phyloP scores from a whole-genome alignment of 2,797 vertebrate species.

The Amblyraja radiata region DNA sequence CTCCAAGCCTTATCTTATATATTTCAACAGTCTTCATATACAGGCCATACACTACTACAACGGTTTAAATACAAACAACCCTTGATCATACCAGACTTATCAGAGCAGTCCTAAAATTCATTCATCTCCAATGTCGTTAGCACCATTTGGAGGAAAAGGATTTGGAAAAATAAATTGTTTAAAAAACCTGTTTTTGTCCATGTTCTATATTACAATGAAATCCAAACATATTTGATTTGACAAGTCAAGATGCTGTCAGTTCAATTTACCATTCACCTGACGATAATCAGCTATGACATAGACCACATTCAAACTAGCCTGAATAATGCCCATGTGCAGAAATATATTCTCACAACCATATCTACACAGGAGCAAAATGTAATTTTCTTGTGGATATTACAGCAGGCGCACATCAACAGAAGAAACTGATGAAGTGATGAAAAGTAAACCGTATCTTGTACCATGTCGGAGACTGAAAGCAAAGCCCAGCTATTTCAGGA shows the following conservation, averaged over 20 bases:
- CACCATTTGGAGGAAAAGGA: background rate
- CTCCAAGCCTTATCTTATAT: background rate
- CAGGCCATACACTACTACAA: background rate
- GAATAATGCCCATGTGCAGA: background rate
- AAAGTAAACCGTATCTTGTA: background rate
- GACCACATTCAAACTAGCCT: background rate
- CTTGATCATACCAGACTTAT: background rate
- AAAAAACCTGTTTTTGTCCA: background rate
- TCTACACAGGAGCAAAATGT: background rate
- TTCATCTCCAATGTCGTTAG: background rate
- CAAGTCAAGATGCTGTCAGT: background rate
- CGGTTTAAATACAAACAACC: background rate
- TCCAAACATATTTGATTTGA: background rate
- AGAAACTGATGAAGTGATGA: conserved; percentile 11
- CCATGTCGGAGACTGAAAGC: background rate
- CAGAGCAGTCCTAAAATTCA: background rate
- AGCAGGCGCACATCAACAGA: background rate
- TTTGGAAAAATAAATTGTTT: background rate
- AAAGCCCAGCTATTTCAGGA: background rate
- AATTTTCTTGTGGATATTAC: background rate
- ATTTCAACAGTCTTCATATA: background rate
- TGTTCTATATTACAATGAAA: background rate
- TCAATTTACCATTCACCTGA: background rate
- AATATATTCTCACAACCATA: background rate
- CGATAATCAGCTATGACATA: background rate